These are phyloP conservation scores for Amblyopsis hoosieri DNA, from an alignment of 2,797 vertebrate genomes.

Conservation along the genomic window DNA sequence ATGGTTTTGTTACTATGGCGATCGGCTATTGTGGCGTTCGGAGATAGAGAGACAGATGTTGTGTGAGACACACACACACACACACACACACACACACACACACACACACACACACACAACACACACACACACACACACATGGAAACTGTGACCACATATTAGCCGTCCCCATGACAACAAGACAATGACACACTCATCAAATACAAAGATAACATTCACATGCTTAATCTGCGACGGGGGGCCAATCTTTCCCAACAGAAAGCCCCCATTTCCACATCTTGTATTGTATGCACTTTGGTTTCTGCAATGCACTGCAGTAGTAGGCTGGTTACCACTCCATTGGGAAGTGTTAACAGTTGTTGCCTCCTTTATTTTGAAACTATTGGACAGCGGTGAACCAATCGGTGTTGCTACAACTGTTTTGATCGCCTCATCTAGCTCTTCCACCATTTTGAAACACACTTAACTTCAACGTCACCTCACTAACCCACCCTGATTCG, in stretches of 20 bases:
- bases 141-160: conserved; percentile 70
- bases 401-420: no score
- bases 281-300: neutral
- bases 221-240: conserved; percentile 8
- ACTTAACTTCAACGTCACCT: no score
- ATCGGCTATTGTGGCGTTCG: conserved; percentile 25
- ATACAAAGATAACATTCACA: conserved; percentile 37
- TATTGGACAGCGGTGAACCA: no score
- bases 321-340: no score
- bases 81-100: no score
- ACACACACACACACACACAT: conserved; percentile 69
- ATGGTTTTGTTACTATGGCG: conserved; percentile 6
- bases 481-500: no score
- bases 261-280: conserved; percentile 22
- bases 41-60: conserved; percentile 56
- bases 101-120: conserved; percentile 67
- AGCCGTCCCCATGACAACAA: conserved; percentile 47
- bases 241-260: conserved; percentile 22
- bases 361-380: no score
- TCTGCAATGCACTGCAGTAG: neutral
- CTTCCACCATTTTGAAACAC: no score
- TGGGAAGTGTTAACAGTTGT: no score
- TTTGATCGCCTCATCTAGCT: no score
- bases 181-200: conserved; percentile 29
- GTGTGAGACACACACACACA: conserved; percentile 66